Base-by-base conservation (phyloP, 1,140 invertebrate species). In the Ephestia elutella region DNA sequence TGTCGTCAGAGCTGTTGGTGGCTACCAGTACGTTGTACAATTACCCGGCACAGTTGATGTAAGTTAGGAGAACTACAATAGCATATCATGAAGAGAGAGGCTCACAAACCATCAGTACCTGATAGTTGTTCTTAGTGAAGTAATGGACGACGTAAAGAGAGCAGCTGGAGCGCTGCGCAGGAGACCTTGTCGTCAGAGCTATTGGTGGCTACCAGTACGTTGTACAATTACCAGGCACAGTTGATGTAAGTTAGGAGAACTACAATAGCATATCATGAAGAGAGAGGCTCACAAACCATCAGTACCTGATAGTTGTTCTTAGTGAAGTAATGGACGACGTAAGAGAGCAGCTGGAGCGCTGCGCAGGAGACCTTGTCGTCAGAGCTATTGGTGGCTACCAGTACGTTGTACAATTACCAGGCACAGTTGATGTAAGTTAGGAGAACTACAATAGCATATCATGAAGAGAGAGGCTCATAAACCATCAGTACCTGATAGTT, bases 121-220 rank as follows among this genome's bases (percentile, higher is more conserved):
- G 70, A 62, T 82, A 86, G n/a, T 79, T 76, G 50, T 82, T 77
- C 44, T 65, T 77, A 0, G 73, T 74, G 57, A 71, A 87, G 58
- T 78, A 77, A 54, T 73, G 69, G 0, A 83, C 71, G 0, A 82
- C 59, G 30, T 78, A 77, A 87, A 2, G 76, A 73, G 10, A 87
- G 77, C 5, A 87, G 57, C 17, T 80, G 70, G 2, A 87, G 54
- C 8, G 84, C 79, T 9, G 71, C 68, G 59, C 82, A 82, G 0
- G 82, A 72, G 11, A 82, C 79, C 15, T 60, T 60, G 20, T 80
- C 76, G 35, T 82, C 74, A 0, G 55, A 44, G 49, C 73, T 78
- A 10, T 70, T 68, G 0, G 72, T 62, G 0, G 74, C 59, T 2
- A 63, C n/a, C 9, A 85, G 57, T 0, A 84, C 82, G 10, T 62